These are phyloP conservation scores for Natator depressus DNA, from an alignment of 2,113 vertebrate species.

Conservation along the genomic window DNA sequence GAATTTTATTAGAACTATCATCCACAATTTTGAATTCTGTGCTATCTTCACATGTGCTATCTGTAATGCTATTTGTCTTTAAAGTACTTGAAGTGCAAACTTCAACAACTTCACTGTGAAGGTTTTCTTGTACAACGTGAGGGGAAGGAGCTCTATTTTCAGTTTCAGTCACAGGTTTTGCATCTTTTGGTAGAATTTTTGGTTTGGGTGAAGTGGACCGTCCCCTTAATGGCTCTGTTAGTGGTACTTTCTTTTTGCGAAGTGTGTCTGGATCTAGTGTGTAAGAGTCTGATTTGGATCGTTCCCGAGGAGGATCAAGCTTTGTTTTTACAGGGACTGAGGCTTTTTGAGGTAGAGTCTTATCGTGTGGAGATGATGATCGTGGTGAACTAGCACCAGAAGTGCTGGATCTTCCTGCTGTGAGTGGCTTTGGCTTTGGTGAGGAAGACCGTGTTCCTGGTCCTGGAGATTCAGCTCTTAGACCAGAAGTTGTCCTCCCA, in stretches of 20 bases:
- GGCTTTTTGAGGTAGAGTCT: conserved; percentile 89
- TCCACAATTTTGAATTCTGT: conserved; percentile 84
- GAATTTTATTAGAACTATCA: conserved; percentile 91
- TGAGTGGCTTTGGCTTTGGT: conserved; percentile 91
- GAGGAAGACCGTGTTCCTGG: conserved; percentile 92
- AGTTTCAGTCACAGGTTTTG: conserved; percentile 80
- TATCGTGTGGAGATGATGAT: conserved; percentile 90
- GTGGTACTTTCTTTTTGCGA: conserved; percentile 94
- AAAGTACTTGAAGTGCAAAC: conserved; percentile 95
- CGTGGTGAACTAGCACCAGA: conserved; percentile 86
- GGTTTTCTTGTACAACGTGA: conserved; percentile 97
- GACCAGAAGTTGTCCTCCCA: conserved; percentile 83
- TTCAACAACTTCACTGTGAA: conserved; percentile 97
- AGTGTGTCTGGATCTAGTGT: conserved; percentile 96
- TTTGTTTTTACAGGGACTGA: conserved; percentile 89
- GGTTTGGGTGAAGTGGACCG: conserved; percentile 97
- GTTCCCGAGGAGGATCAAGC: conserved; percentile 94
- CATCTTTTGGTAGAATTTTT: conserved; percentile 90
- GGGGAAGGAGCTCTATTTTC: conserved; percentile 94
- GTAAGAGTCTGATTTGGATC: conserved; percentile 98
- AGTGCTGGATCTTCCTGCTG: conserved; percentile 86
- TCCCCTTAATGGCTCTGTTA: conserved; percentile 93
- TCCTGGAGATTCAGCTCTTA: conserved; percentile 93
- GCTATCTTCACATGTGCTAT: conserved; percentile 89
- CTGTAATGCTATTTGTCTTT: conserved; percentile 85